A percentile compares a stretch with the other conserved stretches of the same genome.
These are phyloP conservation scores for Arctopsyche grandis DNA, from an alignment of 1,140 invertebrate genomes.

Conservation along the genomic window DNA sequence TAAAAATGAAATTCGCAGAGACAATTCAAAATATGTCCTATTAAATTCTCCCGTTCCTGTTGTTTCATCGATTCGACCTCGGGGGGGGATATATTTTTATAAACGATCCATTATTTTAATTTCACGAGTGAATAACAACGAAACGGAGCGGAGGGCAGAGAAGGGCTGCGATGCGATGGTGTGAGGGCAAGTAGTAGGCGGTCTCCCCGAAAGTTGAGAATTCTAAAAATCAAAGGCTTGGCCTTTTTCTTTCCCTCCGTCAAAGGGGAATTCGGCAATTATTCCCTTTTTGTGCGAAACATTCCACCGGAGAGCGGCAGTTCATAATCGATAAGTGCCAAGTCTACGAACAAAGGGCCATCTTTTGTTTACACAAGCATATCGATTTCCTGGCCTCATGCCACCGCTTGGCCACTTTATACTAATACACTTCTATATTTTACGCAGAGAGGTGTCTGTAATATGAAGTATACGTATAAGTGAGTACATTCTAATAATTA, in stretches of 20 bases:
- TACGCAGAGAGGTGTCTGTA: too few species aligned
- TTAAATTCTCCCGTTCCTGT: too few species aligned
- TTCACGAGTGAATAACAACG: too few species aligned
- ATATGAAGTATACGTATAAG: too few species aligned
- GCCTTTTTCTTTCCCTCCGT: not conserved
- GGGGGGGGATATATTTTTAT: too few species aligned
- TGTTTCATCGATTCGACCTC: too few species aligned
- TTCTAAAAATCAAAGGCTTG: not conserved
- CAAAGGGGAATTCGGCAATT: constrained; percentile 1
- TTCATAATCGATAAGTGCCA: constrained; percentile 21
- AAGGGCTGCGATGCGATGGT: too few species aligned
- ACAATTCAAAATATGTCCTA: too few species aligned
- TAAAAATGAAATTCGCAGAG: too few species aligned
- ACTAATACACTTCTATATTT: too few species aligned
- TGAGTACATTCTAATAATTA: too few species aligned
- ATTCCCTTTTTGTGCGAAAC: not conserved
- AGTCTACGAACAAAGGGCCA: constrained; percentile 9
- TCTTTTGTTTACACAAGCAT: constrained; percentile 26
- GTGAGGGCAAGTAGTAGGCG: not conserved
- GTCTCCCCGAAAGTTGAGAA: not conserved
- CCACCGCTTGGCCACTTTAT: not conserved
- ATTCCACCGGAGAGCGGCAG: not conserved
- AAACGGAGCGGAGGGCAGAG: not conserved
- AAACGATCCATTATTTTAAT: too few species aligned
- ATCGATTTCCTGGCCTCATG: not conserved